Evolutionary conservation across 2,113 vertebrate genomes (phyloP).

Genomic region (Ochotona princeps): DNA sequence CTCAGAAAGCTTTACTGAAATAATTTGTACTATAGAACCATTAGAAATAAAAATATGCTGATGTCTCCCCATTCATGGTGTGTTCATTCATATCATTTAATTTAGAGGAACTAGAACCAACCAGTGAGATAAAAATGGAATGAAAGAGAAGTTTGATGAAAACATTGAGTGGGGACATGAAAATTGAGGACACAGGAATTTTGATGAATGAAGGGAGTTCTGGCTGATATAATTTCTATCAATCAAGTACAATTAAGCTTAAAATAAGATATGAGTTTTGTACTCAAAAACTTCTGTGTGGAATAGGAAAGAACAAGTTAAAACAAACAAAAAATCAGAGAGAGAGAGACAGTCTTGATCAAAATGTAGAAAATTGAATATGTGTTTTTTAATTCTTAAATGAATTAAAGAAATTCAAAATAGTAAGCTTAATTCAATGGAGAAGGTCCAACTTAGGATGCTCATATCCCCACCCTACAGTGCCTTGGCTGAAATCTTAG

Average conservation of each 20-base stretch:
- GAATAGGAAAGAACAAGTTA: not conserved
- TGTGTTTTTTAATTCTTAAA: not conserved
- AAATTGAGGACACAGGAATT: not conserved
- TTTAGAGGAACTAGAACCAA: not conserved
- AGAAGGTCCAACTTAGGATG: no score
- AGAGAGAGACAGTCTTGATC: not conserved
- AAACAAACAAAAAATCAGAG: not conserved
- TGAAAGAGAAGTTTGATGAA: not conserved
- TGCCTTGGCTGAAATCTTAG: no score
- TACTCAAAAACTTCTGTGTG: not conserved
- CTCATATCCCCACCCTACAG: no score
- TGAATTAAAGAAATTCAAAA: not conserved
- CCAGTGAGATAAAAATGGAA: not conserved
- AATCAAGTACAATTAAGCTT: not conserved
- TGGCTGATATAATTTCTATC: not conserved
- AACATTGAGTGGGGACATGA: not conserved
- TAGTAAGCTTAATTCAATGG: no score
- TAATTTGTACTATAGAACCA: not conserved
- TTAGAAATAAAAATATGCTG: not conserved
- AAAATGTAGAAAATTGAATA: not conserved
- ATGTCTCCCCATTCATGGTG: not conserved
- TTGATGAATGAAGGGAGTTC: not conserved
- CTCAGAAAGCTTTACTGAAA: not conserved
- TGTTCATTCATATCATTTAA: constrained; percentile 1
- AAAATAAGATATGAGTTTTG: not conserved